A percentile compares a stretch with the other conserved stretches of the same genome.
Conservation (phyloP, 2,797 vertebrate genomes). For the Aselliscus stoliczkanus region DNA sequence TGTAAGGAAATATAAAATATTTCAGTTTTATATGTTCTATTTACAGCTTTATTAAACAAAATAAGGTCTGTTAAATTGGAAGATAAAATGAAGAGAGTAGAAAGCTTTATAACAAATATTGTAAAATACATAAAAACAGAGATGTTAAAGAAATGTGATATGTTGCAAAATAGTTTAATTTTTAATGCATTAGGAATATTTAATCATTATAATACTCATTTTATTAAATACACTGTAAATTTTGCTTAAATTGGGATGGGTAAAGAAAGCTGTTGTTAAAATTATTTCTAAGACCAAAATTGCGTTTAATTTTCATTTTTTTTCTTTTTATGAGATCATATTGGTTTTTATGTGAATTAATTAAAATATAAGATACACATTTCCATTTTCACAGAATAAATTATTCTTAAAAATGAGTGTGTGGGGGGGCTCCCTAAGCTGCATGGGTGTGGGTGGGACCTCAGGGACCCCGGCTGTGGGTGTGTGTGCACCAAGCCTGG, state of each 20-base stretch:
- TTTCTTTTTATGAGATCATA: neutral
- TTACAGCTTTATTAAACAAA: neutral
- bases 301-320: neutral
- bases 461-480: accelerated
- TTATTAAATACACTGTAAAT: neutral
- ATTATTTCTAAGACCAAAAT: neutral
- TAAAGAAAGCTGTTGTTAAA: neutral
- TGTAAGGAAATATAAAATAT: neutral
- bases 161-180: neutral
- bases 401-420: neutral
- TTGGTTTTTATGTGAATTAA: neutral
- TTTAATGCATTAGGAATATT: neutral
- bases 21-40: neutral
- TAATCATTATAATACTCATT: neutral
- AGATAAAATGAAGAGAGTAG: neutral
- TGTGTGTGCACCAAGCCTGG: accelerated
- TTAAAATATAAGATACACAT: neutral
- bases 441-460: accelerated
- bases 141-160: neutral
- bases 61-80: neutral
- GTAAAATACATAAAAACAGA: neutral
- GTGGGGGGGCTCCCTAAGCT: accelerated
- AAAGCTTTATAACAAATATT: neutral
- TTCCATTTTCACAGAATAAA: neutral
- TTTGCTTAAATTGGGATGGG: neutral